Conservation (phyloP, 2,797 vertebrate species). For the Pseudomugil gertrudae region DNA sequence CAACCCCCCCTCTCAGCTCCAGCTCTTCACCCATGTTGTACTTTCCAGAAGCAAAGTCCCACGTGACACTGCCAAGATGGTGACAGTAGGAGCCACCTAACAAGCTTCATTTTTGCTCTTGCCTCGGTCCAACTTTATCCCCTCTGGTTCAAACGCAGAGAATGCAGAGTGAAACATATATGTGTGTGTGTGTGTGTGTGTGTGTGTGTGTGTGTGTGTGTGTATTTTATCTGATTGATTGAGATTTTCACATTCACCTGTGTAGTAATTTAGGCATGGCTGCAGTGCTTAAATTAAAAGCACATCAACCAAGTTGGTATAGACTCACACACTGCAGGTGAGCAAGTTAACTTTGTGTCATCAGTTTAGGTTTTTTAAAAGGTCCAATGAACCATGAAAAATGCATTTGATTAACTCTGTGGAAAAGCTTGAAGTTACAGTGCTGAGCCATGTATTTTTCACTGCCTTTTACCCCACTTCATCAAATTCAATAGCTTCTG, state of each 20-base stretch:
- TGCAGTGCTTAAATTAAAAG: neutral
- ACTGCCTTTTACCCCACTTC: slow-evolving; percentile 25
- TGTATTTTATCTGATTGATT: too few relatives aligned
- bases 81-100: too few relatives aligned
- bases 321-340: neutral
- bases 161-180: too few relatives aligned
- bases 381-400: slow-evolving; percentile 22
- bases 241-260: neutral
- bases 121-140: too few relatives aligned
- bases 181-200: too few relatives aligned
- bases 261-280: neutral
- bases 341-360: slow-evolving; percentile 15
- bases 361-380: slow-evolving; percentile 28
- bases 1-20: too few relatives aligned
- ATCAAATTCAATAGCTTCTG: neutral
- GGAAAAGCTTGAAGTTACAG: slow-evolving; percentile 23
- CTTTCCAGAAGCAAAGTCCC: too few relatives aligned
- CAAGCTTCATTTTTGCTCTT: too few relatives aligned
- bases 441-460: slow-evolving; percentile 41
- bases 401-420: slow-evolving; percentile 37
- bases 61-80: too few relatives aligned
- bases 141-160: too few relatives aligned
- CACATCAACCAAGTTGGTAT: neutral
- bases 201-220: too few relatives aligned
- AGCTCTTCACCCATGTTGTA: too few relatives aligned